Evolutionary conservation across 2,113 vertebrate species (phyloP), one percentile per base, ranked within the genome.

Genomic region (Catharus minimus): DNA sequence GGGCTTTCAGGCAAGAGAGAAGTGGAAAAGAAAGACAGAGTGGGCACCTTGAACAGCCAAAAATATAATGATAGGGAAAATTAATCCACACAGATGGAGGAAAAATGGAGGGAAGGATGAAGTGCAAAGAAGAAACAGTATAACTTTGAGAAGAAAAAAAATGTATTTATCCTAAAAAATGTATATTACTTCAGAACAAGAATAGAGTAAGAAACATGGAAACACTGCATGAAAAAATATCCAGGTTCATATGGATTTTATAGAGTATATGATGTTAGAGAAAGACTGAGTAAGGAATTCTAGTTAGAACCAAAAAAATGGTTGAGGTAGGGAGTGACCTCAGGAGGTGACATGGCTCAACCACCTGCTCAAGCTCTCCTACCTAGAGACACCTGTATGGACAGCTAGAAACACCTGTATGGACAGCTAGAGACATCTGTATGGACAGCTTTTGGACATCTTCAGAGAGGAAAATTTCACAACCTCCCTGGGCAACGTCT

Each of bases 331-430:
- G 27, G 43, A 60, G 17, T 10, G 39, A 74, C 11, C 22, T 82
- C 3, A 1, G 56, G 39, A 50, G 9, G 7, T 38, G 65, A 68
- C 1, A 0, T 38, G 10, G 23, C 52, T 53, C 28, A 56, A 38
- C 0, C 3, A 21, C 21, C 53, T 41, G 15, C 39, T 73, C 53
- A 73, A 68, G 55, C 55, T n/a, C 3, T 6, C 30, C 44, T 44
- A 67, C 27, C 38, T 36, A 44, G 5, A 80, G 53, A 21, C 30
- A 47, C 6, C 44, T 76, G 13, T 15, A 32, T 32, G 49, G 21
- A 44, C 10, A 79, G 33, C 38, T 36, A 44, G 5, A 80, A 47
- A 21, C 30, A 47, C 5, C 44, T 76, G 13, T 15, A 32, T 32
- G 49, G 21, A 44, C 10, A 79, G 9, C 16, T 84, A 44, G 5